Evolutionary conservation across 2,888 invertebrate species (phyloP).

Genomic region (Hypomecis atomaria): DNA sequence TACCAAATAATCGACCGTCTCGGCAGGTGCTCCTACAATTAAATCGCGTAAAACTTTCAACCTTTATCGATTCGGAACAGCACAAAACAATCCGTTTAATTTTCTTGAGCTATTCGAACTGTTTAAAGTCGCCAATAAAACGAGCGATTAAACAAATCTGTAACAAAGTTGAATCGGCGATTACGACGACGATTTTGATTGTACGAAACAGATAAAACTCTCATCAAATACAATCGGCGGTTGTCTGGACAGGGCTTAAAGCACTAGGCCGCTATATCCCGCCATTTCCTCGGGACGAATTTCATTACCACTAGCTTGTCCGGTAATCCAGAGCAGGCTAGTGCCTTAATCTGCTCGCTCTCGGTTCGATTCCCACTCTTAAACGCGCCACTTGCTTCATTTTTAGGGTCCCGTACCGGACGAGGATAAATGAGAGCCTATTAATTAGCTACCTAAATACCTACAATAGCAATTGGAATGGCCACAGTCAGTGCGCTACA

Average conservation of each 20-base stretch:
- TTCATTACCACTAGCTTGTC: constrained; percentile 82
- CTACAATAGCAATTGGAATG: too few relatives aligned
- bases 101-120: constrained; percentile 38
- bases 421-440: too few relatives aligned
- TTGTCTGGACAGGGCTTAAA: constrained; percentile 78
- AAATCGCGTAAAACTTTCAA: constrained; percentile 19
- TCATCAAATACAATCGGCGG: constrained; percentile 82
- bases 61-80: constrained; percentile 33
- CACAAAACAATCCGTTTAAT: constrained; percentile 40
- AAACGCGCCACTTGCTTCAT: constrained; percentile 76
- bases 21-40: constrained; percentile 26
- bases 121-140: constrained; percentile 43
- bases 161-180: constrained; percentile 67
- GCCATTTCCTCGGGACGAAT: constrained; percentile 78
- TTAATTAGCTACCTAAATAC: too few relatives aligned
- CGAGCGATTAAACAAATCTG: constrained; percentile 63
- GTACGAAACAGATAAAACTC: constrained; percentile 77
- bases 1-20: constrained; percentile 4
- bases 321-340: constrained; percentile 75
- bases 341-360: constrained; percentile 79
- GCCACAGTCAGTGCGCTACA: too few relatives aligned
- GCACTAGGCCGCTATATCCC: constrained; percentile 74
- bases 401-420: constrained; percentile 48
- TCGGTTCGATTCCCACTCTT: constrained; percentile 76
- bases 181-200: constrained; percentile 64